phyloP scores from a whole-genome alignment of 2,797 vertebrate genomes.

The Squalus acanthias region DNA sequence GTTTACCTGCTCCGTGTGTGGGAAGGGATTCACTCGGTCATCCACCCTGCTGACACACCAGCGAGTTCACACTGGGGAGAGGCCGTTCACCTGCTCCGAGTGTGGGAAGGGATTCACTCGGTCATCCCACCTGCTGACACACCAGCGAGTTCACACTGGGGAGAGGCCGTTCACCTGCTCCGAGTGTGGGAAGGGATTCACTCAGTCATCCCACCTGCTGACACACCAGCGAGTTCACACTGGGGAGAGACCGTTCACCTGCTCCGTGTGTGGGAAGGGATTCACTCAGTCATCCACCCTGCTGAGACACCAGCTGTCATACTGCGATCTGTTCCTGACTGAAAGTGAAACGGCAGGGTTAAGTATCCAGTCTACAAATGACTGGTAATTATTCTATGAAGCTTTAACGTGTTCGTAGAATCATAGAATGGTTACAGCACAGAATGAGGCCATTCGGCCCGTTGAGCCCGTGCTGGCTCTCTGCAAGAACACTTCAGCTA shows the following conservation, averaged over 20 bases:
- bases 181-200: background rate
- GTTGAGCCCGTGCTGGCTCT: too few relatives aligned
- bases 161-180: background rate
- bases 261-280: background rate
- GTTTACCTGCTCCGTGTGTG: background rate
- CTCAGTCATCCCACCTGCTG: background rate
- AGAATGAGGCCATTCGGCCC: too few relatives aligned
- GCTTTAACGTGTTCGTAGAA: too few relatives aligned
- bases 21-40: background rate
- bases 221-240: background rate
- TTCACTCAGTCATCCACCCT: too few relatives aligned
- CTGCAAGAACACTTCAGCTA: too few relatives aligned
- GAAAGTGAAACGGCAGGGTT: background rate
- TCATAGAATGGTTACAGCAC: too few relatives aligned
- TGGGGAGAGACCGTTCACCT: background rate
- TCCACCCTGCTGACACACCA: background rate
- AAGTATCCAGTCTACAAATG: too few relatives aligned
- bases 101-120: background rate
- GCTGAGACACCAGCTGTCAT: too few relatives aligned
- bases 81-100: background rate
- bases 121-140: background rate
- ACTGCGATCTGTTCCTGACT: too few relatives aligned
- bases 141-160: background rate
- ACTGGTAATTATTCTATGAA: too few relatives aligned
- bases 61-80: background rate